A percentile compares a stretch with the other conserved stretches of the same genome.
These are phyloP conservation scores for Pantelozetes paolii DNA, from an alignment of 2,888 invertebrate species.

Conservation along the genomic window DNA sequence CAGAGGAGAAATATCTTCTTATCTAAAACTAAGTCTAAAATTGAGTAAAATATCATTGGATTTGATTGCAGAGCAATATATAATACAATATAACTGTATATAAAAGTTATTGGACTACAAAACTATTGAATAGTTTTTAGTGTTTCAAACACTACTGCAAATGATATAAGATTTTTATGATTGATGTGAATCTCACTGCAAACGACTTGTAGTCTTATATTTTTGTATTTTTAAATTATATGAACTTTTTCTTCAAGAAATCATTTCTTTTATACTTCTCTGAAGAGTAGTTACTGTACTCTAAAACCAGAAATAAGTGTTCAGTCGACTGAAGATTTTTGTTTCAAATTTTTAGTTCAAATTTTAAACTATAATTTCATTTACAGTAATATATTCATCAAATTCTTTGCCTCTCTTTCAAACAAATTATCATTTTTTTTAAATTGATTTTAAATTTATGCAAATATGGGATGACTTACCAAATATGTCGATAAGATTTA, in stretches of 20 bases:
- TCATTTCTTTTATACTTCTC: neutral
- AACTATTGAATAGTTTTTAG: neutral
- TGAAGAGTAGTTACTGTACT: neutral
- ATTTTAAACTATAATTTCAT: neutral
- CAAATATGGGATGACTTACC: neutral
- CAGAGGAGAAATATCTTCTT: neutral
- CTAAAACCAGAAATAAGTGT: neutral
- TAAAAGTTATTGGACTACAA: constrained; percentile 10
- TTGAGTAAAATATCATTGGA: neutral
- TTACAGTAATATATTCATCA: neutral
- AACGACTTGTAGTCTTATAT: constrained; percentile 21
- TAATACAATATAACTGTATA: too few relatives aligned
- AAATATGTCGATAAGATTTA: neutral
- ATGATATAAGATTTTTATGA: constrained; percentile 19
- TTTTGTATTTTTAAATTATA: constrained; percentile 19
- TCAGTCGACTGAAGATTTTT: neutral
- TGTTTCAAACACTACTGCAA: neutral
- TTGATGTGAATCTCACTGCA: constrained; percentile 23
- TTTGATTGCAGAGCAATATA: neutral
- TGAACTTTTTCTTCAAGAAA: neutral
- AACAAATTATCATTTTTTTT: too few relatives aligned
- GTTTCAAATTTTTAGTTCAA: too few relatives aligned
- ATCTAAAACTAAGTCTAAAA: neutral
- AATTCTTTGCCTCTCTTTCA: neutral
- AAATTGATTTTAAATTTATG: too few relatives aligned